Evolutionary conservation across 1,140 invertebrate species (phyloP), one percentile per base, ranked within the genome.

Genomic region (Pinna nobilis): DNA sequence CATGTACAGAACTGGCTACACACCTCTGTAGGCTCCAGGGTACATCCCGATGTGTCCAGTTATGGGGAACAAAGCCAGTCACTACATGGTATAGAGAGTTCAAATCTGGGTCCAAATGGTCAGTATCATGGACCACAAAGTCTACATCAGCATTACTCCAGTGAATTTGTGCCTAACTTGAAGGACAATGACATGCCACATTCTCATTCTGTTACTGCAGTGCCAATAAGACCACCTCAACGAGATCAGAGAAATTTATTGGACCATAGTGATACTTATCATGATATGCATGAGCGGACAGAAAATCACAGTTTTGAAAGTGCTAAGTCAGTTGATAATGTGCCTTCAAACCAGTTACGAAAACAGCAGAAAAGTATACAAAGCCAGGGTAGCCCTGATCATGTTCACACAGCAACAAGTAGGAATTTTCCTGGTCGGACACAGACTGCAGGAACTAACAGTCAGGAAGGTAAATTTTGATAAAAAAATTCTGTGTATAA

Each of bases 161-260:
- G n/a, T 1, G 55, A 59, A 18, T 59, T 15, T 37, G 55, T 33
- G 9, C 37, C 55, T 59, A 3, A 33, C 20, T 33, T 33, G 37
- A 59, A 33, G n/a, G 18, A 41, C 32, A 61, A 61, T 37, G 30
- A 39, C 37, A 33, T 59, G 30, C 55, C 55, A 20, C 18, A 20
- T 59, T 32, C 55, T n/a, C 20, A 59, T 59, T 33, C 55, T 9
- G 5, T 33, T 25, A 41, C 50, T 25, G 79, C 79, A 53, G 76
- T 80, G 1, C 69, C 72, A 6, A 72, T 80, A 39, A 51, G 76
- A 18, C 79, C 79, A 37, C 79, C 79, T 33, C 79, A 77, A 33
- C 79, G 78, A 41, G 59, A 37, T 9, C 33, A 63, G 39, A 63
- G 59, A 9, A 33, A 63, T 25, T 39, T 13, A 41, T 30, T 35